These are phyloP conservation scores for Apamea epomidion DNA, from an alignment of 2,888 invertebrate species.

Conservation along the genomic window DNA sequence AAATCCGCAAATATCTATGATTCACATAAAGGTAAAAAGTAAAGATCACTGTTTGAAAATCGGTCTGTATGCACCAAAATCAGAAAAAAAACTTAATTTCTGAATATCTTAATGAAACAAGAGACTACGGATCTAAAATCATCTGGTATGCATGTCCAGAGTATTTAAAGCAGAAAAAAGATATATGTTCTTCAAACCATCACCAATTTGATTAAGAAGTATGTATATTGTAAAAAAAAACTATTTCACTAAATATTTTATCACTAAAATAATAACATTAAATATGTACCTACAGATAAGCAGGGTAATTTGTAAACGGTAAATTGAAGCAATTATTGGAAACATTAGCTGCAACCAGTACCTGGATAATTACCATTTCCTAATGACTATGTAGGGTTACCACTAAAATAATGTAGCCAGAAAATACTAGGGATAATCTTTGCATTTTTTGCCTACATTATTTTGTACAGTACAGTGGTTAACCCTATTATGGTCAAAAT, in stretches of 20 bases:
- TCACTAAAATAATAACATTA: background rate
- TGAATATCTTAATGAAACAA: background rate
- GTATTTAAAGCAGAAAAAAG: background rate
- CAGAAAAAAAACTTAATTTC: background rate
- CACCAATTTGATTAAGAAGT: background rate
- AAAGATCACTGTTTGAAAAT: background rate
- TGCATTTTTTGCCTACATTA: background rate
- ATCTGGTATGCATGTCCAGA: background rate
- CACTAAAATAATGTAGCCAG: background rate
- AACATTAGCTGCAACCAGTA: background rate
- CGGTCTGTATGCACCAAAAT: background rate
- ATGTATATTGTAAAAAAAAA: background rate
- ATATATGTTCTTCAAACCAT: background rate
- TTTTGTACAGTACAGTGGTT: background rate
- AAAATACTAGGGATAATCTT: background rate
- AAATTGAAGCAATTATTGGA: background rate
- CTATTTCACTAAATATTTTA: background rate
- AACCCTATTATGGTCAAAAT: slow-evolving; percentile 2
- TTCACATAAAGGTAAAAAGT: background rate
- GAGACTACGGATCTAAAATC: background rate
- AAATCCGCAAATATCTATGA: too few relatives aligned
- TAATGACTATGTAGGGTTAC: background rate
- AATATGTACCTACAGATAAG: background rate
- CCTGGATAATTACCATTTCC: background rate
- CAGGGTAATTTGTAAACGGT: background rate